Conservation (phyloP, 2,797 vertebrate genomes). For the Microhierax caerulescens region DNA sequence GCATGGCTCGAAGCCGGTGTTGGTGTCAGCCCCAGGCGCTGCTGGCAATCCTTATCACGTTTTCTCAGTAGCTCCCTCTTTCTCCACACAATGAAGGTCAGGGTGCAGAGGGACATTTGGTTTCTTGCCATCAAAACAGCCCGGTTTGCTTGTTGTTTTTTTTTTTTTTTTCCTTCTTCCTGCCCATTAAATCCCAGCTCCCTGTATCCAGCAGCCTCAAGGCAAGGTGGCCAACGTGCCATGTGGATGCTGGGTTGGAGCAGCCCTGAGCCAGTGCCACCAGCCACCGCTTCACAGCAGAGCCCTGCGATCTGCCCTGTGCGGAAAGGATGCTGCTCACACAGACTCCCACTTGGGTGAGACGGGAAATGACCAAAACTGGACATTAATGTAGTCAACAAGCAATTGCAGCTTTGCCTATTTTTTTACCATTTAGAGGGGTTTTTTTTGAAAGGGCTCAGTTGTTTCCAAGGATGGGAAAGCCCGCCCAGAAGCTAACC, state of each 20-base stretch:
- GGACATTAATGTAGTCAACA: neutral
- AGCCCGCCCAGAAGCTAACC: neutral
- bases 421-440: neutral
- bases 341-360: neutral
- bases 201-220: neutral
- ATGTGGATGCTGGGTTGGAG: neutral
- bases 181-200: neutral
- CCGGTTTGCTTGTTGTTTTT: neutral
- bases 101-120: conserved; percentile 12
- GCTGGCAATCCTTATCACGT: conserved; percentile 44
- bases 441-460: neutral
- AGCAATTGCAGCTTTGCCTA: neutral
- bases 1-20: neutral
- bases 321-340: neutral
- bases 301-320: neutral
- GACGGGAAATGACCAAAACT: neutral
- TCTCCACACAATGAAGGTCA: conserved; percentile 66
- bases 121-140: conserved; percentile 37
- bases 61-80: conserved; percentile 39
- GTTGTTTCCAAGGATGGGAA: neutral
- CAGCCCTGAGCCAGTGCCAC: neutral
- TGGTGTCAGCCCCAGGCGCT: neutral
- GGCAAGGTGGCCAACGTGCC: fast-evolving
- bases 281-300: fast-evolving
- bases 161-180: conserved; percentile 7